phyloP scores from a whole-genome alignment of 1,140 invertebrate genomes.

The Phocides pigmalion region DNA sequence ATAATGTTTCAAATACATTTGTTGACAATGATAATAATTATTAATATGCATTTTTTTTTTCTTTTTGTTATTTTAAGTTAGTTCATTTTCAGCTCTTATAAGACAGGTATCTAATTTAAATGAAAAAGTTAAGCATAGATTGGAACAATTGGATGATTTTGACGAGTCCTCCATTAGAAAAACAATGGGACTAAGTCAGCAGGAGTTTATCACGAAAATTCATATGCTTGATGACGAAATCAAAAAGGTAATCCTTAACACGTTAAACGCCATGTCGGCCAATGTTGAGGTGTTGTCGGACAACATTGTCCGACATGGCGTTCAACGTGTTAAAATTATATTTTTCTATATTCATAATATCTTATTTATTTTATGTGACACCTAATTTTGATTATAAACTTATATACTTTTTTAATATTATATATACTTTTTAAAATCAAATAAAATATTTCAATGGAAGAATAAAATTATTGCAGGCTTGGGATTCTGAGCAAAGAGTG shows the following conservation, averaged over 20 bases:
- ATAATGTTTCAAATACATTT: no score
- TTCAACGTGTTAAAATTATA: no score
- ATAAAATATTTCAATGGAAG: no score
- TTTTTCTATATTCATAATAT: no score
- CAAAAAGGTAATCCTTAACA: constrained; percentile 86
- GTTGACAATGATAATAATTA: constrained; percentile 10
- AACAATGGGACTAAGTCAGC: constrained; percentile 95
- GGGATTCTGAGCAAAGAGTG: constrained; percentile 97
- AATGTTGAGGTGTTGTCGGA: no score
- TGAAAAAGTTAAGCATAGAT: constrained; percentile 94
- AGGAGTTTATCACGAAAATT: constrained; percentile 95
- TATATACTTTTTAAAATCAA: no score
- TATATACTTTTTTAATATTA: no score
- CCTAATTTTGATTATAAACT: no score
- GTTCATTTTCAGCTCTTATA: constrained; percentile 87
- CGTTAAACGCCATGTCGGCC: no score
- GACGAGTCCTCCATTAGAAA: constrained; percentile 95
- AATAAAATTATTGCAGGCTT: constrained; percentile 87
- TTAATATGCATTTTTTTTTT: constrained; percentile 41
- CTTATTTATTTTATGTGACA: no score
- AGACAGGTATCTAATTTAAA: constrained; percentile 91
- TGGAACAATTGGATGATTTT: constrained; percentile 97
- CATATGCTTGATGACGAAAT: constrained; percentile 96
- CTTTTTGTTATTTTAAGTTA: constrained; percentile 74
- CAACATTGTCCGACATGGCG: no score